phyloP scores from a whole-genome alignment of 2,113 vertebrate species.

The Charadrius vociferus region DNA sequence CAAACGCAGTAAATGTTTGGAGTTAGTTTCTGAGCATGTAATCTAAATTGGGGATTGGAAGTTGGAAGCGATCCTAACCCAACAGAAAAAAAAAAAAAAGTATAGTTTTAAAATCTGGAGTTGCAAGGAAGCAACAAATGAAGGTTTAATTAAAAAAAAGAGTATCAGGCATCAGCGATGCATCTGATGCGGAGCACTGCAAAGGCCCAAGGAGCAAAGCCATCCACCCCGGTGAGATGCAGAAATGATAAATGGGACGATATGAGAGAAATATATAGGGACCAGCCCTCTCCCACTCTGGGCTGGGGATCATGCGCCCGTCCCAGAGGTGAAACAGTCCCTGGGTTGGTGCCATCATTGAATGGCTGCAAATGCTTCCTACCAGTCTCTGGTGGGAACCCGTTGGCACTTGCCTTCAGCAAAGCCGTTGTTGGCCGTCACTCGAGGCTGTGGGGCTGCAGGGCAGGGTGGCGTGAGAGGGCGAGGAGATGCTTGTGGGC shows the following conservation, averaged over 20 bases:
- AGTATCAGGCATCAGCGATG: conserved; percentile 31
- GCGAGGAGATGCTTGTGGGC: background rate
- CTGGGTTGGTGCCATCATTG: background rate
- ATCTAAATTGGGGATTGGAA: conserved; percentile 83
- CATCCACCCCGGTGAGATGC: background rate
- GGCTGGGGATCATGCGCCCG: background rate
- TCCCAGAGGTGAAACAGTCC: conserved; percentile 37
- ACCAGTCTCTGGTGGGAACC: background rate
- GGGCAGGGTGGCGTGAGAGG: background rate
- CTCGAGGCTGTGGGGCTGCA: background rate
- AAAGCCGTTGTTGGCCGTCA: background rate
- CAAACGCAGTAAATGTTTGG: conserved; percentile 83
- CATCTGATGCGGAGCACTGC: conserved; percentile 27
- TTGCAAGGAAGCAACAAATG: conserved; percentile 78
- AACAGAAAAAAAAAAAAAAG: conserved; percentile 65
- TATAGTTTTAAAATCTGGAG: conserved; percentile 73
- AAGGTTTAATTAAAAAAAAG: conserved; percentile 68
- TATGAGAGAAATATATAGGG: background rate
- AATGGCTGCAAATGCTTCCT: background rate
- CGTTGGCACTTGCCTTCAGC: background rate
- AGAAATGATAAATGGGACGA: background rate
- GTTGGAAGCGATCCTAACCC: conserved; percentile 79
- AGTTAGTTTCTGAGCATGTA: conserved; percentile 80
- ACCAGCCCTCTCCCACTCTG: background rate
- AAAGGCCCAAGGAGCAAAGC: background rate